Percentiles rank a stretch among this genome's conserved stretches.
Evolutionary conservation across 2,888 invertebrate genomes (phyloP).

Genomic region (Melitaea athalia): DNA sequence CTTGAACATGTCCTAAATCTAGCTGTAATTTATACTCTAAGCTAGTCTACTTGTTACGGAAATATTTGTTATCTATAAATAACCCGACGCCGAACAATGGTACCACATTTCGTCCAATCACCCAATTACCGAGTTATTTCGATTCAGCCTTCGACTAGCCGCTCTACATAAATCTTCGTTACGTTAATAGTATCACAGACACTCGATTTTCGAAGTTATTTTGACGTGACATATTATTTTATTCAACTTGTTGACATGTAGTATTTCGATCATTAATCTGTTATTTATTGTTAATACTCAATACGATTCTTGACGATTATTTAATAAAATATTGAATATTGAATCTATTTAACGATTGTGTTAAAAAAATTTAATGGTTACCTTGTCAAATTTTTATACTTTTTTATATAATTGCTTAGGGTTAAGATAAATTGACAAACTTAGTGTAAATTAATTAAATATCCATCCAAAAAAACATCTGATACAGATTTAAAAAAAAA

Average conservation of each 20-base stretch:
- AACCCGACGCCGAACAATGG: conserved; percentile 25
- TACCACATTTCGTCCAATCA: conserved; percentile 37
- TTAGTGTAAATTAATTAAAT: no score
- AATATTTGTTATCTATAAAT: conserved; percentile 22
- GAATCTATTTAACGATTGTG: no score
- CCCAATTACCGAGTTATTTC: conserved; percentile 38
- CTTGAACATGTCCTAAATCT: not conserved
- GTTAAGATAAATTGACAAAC: no score
- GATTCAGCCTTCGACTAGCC: conserved; percentile 36
- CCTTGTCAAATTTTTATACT: no score
- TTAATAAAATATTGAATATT: no score
- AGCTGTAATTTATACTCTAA: no score
- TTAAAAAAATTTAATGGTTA: no score
- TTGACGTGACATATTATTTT: not conserved
- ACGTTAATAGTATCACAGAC: conserved; percentile 44
- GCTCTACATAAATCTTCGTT: conserved; percentile 64
- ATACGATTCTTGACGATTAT: no score
- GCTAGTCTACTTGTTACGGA: not conserved
- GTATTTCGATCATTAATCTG: not conserved
- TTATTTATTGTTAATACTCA: no score
- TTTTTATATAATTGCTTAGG: no score
- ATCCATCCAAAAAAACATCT: no score
- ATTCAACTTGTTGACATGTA: not conserved
- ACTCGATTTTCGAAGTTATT: conserved; percentile 13
- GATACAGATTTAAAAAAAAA: no score